A percentile compares a stretch with the other conserved stretches of the same genome.
Conservation (phyloP, 2,888 invertebrate species). For the Ashinkailepas kermadecensis region DNA sequence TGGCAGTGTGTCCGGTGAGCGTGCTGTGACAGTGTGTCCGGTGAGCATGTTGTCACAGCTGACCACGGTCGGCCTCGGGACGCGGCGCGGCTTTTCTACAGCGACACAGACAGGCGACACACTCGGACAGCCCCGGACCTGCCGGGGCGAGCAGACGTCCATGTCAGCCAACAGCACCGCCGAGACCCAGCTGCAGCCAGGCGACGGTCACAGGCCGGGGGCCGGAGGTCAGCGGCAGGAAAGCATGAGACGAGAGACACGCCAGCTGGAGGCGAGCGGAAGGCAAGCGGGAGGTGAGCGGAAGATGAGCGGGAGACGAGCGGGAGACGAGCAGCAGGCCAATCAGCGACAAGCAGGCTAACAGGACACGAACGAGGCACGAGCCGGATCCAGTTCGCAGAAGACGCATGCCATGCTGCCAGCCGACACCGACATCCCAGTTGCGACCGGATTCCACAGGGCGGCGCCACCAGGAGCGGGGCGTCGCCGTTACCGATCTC, state of each 20-base stretch:
- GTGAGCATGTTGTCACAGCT: no score
- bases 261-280: background rate
- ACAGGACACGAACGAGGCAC: background rate
- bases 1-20: no score
- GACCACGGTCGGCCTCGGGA: no score
- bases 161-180: no score
- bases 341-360: background rate
- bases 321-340: background rate
- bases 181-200: no score
- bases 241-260: slow-evolving; percentile 35
- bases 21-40: no score
- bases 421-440: background rate
- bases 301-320: background rate
- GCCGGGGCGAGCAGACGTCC: no score
- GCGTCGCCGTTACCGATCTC: background rate
- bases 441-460: background rate
- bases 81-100: no score
- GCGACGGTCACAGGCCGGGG: no score
- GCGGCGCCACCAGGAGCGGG: background rate
- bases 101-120: no score
- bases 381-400: background rate
- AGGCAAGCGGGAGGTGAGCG: background rate
- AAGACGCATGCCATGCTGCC: background rate
- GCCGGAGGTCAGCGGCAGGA: no score
- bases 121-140: no score